Base-by-base conservation (phyloP, 2,888 invertebrate species). In the Drosophila subsilvestris region DNA sequence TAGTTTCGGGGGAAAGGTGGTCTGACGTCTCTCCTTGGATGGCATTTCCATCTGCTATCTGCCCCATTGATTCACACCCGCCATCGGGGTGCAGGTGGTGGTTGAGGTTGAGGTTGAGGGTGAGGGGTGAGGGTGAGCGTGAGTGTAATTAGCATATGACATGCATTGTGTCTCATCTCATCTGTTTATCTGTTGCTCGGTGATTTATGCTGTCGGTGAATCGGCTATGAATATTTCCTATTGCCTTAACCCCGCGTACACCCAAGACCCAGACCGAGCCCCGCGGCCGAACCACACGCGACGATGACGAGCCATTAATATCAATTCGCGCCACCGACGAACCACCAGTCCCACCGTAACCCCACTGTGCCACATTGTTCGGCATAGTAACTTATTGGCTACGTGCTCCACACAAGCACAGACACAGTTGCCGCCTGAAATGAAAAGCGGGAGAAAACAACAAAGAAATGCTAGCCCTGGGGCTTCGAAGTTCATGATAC, bases 341-440 rank as follows among this genome's bases (percentile, higher is more conserved):
- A 9, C 25, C 42, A 12, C 25, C 25, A 10, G 22, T 2, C 43
- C 20, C 18, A 53, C 32, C 17, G 47, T 48, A 32, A n/a, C 51
- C 14, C 59, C 79, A 69, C 61, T 82, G 77, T 74, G 67, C 49
- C 58, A 53, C 74, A 86, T 76, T 81, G 79, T 58, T 81, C 66
- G 82, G 85, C 85, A 63, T 74, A 69, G 66, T 54, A 47, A 63
- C 32, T 20, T 73, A 68, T 68, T 57, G 70, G 51, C 53, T 79
- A 74, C 74, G 79, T 73, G 63, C 53, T 56, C 14, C 43, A 65
- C 63, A 71, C 76, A 68, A 51, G 50, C 49, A 56, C 12, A 51
- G 55, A 59, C 29, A 32, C 50, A 44, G 70, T 25, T 44, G 37
- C 18, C 51, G 20, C 32, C 37, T 6, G 12, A 32, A 42, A 42